Evolutionary conservation across 1,140 invertebrate genomes (phyloP).

Genomic region (Plutomurus gul): DNA sequence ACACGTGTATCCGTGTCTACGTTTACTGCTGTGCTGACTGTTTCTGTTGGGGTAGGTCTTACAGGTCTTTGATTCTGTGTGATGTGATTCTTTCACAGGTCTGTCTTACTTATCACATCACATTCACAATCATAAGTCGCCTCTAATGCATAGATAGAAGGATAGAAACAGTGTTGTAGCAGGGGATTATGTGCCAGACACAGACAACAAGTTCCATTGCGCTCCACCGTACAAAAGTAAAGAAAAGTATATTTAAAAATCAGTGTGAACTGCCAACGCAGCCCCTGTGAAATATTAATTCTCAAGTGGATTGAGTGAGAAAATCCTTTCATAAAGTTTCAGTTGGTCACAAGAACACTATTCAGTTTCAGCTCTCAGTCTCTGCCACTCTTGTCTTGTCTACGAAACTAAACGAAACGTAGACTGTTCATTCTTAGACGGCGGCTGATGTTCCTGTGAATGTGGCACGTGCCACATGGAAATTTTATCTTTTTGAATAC

Average conservation of each 20-base stretch:
- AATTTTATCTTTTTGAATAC: not conserved
- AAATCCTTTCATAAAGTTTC: conserved; percentile 30
- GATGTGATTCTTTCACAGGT: too few species aligned
- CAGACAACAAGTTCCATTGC: not conserved
- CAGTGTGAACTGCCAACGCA: not conserved
- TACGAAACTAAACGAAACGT: not conserved
- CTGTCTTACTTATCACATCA: too few species aligned
- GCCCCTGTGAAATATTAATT: conserved; percentile 20
- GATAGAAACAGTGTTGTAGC: too few species aligned
- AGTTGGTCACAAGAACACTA: conserved; percentile 11
- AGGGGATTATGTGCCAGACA: too few species aligned
- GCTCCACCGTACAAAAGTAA: too few species aligned
- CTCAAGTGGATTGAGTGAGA: conserved; percentile 23
- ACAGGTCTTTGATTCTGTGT: too few species aligned
- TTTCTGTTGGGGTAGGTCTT: not conserved
- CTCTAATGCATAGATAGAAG: too few species aligned
- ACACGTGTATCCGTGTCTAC: not conserved
- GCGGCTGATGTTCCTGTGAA: not conserved
- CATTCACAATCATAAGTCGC: too few species aligned
- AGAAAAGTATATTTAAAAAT: not conserved
- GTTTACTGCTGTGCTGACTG: not conserved
- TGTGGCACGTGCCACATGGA: not conserved
- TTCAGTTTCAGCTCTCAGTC: too few species aligned
- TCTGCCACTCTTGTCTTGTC: not conserved
- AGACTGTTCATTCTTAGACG: not conserved